Base-by-base conservation (phyloP, 2,797 vertebrate genomes). In the Typhlichthys subterraneus region DNA sequence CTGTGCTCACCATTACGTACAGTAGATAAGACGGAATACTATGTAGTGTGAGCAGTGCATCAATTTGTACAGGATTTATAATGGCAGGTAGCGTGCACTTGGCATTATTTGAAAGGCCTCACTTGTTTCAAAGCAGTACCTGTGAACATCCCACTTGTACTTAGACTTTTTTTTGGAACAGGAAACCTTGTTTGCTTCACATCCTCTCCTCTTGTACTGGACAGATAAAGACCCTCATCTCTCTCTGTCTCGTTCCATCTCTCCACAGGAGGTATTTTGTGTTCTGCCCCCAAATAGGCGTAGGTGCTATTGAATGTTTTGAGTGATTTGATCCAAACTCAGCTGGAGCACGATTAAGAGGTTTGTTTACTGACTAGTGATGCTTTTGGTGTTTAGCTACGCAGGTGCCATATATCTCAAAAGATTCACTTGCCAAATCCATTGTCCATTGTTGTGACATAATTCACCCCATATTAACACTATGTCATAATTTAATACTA, bases 211-310 rank as follows among this genome's bases (percentile, higher is more conserved):
- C 64, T 54, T 68, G 64, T 51, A 45, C 57, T 75, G 75, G 33
- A 71, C 53, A 66, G 65, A 80, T 72, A 31, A 80, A 80, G 52
- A 70, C 76, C 60, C 69, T 69, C 61, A 70, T 78, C 63, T 56
- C 53, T 70, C 53, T 70, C 48, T 29, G 54, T 79, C 72, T 75
- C 67, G 67, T 50, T 76, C 63, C 55, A 45, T 77, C 69, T 70
- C 53, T 15, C 72, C 67, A 64, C 68, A 69, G 57, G 67, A 76
- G 49, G 47, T 69, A 17, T 45, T 33, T 38, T 14, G 14, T 73
- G 63, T 49, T 53, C 64, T 69, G 56, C 72, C 50, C 19, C 52
- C 49, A 59, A 8, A 6, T 46, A 63, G 29, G 33, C 23, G 31
- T 52, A 54, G 51, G 51, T 64, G 33, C 23, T 13, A 62, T 1